Conservation (phyloP, 2,888 invertebrate species). For the Stenoptilia bipunctidactyla region DNA sequence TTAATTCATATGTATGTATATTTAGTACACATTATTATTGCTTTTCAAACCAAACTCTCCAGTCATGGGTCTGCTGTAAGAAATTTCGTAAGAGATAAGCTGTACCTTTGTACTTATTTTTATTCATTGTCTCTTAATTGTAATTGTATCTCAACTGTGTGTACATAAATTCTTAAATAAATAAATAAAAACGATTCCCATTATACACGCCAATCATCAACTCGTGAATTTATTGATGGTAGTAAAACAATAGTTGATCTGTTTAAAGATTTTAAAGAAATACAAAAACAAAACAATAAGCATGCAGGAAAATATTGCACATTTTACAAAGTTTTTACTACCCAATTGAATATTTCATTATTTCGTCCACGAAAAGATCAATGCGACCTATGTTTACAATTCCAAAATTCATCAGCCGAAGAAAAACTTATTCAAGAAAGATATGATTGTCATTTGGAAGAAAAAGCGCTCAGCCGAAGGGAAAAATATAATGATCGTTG, state of each 20-base stretch:
- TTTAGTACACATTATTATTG: too few relatives aligned
- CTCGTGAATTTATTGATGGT: slow-evolving; percentile 14
- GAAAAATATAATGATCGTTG: slow-evolving; percentile 16
- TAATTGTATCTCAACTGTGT: too few relatives aligned
- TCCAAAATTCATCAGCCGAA: slow-evolving; percentile 4
- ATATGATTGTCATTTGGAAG: slow-evolving; percentile 9
- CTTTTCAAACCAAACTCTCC: too few relatives aligned
- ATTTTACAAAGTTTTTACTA: slow-evolving; percentile 8
- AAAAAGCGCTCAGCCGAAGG: slow-evolving; percentile 12
- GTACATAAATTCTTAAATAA: too few relatives aligned
- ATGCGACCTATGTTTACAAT: slow-evolving; percentile 11
- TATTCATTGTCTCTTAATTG: too few relatives aligned
- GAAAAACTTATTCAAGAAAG: slow-evolving; percentile 1
- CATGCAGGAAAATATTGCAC: slow-evolving; percentile 6
- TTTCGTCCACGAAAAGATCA: slow-evolving; percentile 11
- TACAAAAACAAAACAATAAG: slow-evolving; percentile 13
- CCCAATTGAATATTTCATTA: slow-evolving; percentile 8
- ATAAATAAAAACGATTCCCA: slow-evolving; percentile 15
- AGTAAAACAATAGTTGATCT: slow-evolving; percentile 11
- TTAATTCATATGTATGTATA: too few relatives aligned
- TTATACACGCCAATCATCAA: slow-evolving; percentile 12
- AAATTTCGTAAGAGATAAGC: too few relatives aligned
- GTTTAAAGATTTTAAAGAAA: slow-evolving; percentile 12
- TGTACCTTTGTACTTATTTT: too few relatives aligned
- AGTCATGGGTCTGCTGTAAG: too few relatives aligned